Base-by-base conservation (phyloP, 64 coral and sea anemone species). In the Dendrophyllia cribrosa region DNA sequence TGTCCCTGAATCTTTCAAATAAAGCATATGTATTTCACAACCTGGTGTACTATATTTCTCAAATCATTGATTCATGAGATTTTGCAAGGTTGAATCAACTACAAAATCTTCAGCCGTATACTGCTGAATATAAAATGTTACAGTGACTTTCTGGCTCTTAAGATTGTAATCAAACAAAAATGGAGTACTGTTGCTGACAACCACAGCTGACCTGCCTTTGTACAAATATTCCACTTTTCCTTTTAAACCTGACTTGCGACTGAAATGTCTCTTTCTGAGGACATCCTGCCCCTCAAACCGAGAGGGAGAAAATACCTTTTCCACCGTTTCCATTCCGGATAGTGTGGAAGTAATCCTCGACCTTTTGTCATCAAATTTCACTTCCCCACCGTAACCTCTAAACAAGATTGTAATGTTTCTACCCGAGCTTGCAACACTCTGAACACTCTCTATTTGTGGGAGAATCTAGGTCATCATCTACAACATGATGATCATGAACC, bases 21-120 rank as follows among this genome's bases (percentile, higher is more conserved):
- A n/a, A n/a, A n/a, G n/a, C n/a, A n/a, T n/a, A n/a, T 49, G 17
- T 66, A 66, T 19, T 50, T 85, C 61, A 63, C 26, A 46, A 66
- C 59, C 48, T 50, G 19, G 15, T 43, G 50, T 15, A 52, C 13
- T 52, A 50, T 1, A 70, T 16, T 43, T 61, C 23, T 17, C 3
- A 26, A 34, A 15, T 22, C 22, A 71, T 26, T 19, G 24, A 53
- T 90, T 80, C 56, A 90, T 90, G 48, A 90, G 65, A 17, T 16
- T 69, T 90, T 90, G 76, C 2, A 90, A 64, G 25, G 0, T 22
- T 13, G 46, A 64, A 70, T 80, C 88, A 23, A 50, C 6, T 9
- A 77, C 88, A 78, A 79, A 78, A 80, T 90, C 77, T 21, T 81
- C 88, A n/a, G 62, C 19, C 13, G 62, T 43, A 21, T 88, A 88